phyloP scores from a whole-genome alignment of 2,797 vertebrate species.

The Ctenosaura bakeri region DNA sequence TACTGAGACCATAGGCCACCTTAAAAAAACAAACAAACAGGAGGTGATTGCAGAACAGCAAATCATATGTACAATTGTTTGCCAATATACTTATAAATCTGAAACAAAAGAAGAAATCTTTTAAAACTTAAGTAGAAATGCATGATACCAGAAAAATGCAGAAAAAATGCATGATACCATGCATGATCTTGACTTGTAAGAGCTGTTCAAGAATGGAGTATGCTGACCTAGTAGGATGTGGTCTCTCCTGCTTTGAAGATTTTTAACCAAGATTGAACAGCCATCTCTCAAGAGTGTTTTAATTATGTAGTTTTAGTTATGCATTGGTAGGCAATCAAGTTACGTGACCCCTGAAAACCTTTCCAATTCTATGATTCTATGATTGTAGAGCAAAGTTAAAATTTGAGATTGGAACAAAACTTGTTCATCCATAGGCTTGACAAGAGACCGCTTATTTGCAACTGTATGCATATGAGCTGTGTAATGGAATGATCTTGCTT shows the following conservation, averaged over 20 bases:
- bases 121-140: background rate
- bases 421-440: no score
- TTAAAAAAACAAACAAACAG: background rate
- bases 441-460: background rate
- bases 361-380: no score
- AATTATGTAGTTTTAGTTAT: no score
- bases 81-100: background rate
- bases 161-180: background rate
- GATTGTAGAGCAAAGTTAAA: background rate
- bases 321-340: no score
- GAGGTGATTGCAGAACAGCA: background rate
- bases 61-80: background rate
- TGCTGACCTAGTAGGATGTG: no score
- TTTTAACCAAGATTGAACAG: no score
- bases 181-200: background rate
- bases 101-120: background rate
- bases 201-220: no score
- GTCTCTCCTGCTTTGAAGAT: no score
- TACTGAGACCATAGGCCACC: background rate
- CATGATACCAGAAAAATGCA: background rate
- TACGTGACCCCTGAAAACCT: no score
- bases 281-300: no score
- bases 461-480: background rate
- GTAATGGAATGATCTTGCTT: background rate
- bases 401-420: background rate